Base-by-base conservation (phyloP, 2,888 invertebrate species). In the Nysson spinosus region DNA sequence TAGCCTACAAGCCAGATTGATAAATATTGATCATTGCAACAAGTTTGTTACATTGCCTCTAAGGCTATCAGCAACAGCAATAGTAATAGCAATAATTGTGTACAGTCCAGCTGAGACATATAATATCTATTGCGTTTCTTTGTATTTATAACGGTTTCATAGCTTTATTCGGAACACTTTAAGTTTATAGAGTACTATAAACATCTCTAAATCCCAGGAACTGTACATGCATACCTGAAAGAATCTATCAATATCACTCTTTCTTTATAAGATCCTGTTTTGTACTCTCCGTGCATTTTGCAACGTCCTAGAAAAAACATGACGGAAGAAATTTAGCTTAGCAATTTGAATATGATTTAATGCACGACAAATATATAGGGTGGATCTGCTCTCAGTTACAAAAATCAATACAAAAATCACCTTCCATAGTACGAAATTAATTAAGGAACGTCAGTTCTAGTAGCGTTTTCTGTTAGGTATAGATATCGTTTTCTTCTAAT, bases 291-390 rank as follows among this genome's bases (percentile, higher is more conserved):
- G 72, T 64, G 43, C 71, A 76, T 14, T 70, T 79, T 51, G 80
- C 78, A 24, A 82, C 73, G 61, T 81, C 82, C 82, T 82, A 20
- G 22, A 56, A 63, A 60, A 55, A 1, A 35, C 32, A 52, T 24
- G 24, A 26, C 7, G 14, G 11, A 16, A 4, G 11, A 3, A 16
- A n/a, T n/a, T n/a, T n/a, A n/a, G n/a, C n/a, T n/a, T n/a, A n/a
- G n/a, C n/a, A n/a, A n/a, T n/a, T n/a, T n/a, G n/a, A n/a, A n/a
- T n/a, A n/a, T n/a, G n/a, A n/a, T n/a, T n/a, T n/a, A n/a, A n/a
- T n/a, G n/a, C n/a, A n/a, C n/a, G n/a, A n/a, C n/a, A n/a, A n/a
- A n/a, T n/a, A n/a, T n/a, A n/a, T n/a, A n/a, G n/a, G n/a, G n/a
- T n/a, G n/a, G n/a, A n/a, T n/a, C n/a, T n/a, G n/a, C n/a, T n/a